These are phyloP conservation scores for Mohoua ochrocephala DNA, from an alignment of 2,113 vertebrate species.

Conservation along the genomic window DNA sequence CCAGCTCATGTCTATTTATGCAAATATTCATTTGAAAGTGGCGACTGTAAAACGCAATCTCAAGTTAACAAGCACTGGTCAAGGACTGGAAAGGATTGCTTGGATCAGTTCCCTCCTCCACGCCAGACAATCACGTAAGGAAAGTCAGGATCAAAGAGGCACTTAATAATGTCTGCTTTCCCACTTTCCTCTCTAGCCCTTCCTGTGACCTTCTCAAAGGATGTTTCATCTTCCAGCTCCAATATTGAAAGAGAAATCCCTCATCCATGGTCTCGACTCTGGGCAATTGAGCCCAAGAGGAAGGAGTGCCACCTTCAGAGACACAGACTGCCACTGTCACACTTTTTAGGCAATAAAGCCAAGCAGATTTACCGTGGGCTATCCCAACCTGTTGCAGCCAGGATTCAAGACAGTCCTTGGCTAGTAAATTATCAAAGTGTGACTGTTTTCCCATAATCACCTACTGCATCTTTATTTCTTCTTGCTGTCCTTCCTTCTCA, in stretches of 20 bases:
- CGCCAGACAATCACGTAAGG: neutral
- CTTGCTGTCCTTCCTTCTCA: neutral
- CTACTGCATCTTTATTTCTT: neutral
- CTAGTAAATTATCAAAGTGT: neutral
- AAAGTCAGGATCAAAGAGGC: neutral
- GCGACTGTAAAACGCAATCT: neutral
- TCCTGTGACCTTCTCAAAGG: neutral
- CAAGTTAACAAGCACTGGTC: neutral
- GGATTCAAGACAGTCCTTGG: neutral
- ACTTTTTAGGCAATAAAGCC: neutral
- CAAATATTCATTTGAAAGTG: neutral
- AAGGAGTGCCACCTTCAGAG: neutral
- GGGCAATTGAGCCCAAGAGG: neutral
- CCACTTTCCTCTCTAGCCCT: neutral
- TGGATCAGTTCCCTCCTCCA: neutral
- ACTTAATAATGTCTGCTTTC: neutral
- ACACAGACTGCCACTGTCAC: neutral
- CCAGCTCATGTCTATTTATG: neutral
- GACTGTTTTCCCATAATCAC: neutral
- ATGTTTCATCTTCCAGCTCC: neutral
- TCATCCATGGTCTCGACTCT: no score
- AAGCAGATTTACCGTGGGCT: neutral
- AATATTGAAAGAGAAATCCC: rapidly evolving
- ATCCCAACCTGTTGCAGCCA: neutral
- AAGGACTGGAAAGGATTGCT: neutral